These are phyloP conservation scores for Spheniscus mendiculus DNA, from an alignment of 2,113 vertebrate species.

Conservation along the genomic window DNA sequence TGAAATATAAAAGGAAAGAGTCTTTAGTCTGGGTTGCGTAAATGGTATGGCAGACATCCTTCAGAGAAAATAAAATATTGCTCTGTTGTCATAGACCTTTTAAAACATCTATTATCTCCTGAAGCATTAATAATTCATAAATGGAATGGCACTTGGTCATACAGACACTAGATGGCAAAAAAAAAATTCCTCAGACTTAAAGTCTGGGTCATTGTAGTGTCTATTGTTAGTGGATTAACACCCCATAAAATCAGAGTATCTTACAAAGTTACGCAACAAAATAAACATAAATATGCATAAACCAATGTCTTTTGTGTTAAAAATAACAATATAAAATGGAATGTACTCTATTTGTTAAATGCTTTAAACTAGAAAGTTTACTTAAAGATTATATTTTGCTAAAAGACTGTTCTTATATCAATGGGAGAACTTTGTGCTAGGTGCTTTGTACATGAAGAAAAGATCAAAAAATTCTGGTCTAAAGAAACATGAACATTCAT, in stretches of 20 bases:
- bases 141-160: background rate
- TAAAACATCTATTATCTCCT: background rate
- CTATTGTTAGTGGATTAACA: background rate
- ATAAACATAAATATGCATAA: background rate
- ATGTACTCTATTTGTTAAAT: background rate
- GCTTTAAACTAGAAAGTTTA: background rate
- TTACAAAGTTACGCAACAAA: background rate
- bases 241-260: background rate
- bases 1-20: background rate
- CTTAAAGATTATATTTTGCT: background rate
- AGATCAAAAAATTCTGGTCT: background rate
- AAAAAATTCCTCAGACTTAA: background rate
- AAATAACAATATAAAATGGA: background rate
- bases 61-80: background rate
- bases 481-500: background rate
- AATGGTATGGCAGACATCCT: background rate
- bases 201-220: background rate
- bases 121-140: background rate
- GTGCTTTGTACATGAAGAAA: background rate
- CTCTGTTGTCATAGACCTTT: background rate
- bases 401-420: background rate
- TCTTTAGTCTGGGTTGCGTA: background rate
- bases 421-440: background rate
- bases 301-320: accelerated
- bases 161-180: background rate